phyloP scores from a whole-genome alignment of 2,113 vertebrate species.

The Rana temporaria region DNA sequence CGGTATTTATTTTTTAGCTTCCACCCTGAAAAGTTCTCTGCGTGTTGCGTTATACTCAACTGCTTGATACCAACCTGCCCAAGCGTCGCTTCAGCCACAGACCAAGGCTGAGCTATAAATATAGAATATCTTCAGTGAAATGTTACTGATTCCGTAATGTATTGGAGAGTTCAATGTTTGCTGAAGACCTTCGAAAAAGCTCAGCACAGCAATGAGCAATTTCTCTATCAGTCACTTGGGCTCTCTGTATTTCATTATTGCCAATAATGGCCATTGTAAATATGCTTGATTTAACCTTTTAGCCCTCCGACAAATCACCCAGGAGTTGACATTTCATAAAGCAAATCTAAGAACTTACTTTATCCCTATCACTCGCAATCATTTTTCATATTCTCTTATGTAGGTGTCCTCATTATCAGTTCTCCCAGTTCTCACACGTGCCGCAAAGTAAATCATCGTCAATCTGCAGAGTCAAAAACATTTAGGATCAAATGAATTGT shows the following conservation, averaged over 20 bases:
- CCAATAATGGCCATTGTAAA: slow-evolving; percentile 36
- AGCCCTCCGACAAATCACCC: neutral
- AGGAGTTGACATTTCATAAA: slow-evolving; percentile 47
- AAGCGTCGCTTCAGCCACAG: too few relatives aligned
- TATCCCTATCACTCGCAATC: neutral
- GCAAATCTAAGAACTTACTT: slow-evolving; percentile 27
- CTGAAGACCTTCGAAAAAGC: neutral
- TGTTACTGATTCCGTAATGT: too few relatives aligned
- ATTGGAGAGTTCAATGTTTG: neutral
- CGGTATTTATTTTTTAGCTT: too few relatives aligned
- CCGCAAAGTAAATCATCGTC: slow-evolving; percentile 25
- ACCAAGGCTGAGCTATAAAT: too few relatives aligned
- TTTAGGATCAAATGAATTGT: slow-evolving; percentile 4
- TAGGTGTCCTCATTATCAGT: slow-evolving; percentile 7
- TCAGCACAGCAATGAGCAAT: neutral
- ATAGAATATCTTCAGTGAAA: too few relatives aligned
- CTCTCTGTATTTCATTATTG: slow-evolving; percentile 29
- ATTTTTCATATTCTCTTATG: neutral
- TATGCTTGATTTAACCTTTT: slow-evolving; percentile 44
- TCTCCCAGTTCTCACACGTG: slow-evolving; percentile 12
- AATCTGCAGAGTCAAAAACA: slow-evolving; percentile 37
- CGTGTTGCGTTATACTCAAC: too few relatives aligned
- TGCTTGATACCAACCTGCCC: too few relatives aligned
- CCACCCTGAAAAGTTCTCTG: too few relatives aligned
- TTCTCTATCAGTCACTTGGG: neutral